Evolutionary conservation across 2,113 vertebrate species (phyloP), one percentile per base, ranked within the genome.

Genomic region (Peromyscus maniculatus): DNA sequence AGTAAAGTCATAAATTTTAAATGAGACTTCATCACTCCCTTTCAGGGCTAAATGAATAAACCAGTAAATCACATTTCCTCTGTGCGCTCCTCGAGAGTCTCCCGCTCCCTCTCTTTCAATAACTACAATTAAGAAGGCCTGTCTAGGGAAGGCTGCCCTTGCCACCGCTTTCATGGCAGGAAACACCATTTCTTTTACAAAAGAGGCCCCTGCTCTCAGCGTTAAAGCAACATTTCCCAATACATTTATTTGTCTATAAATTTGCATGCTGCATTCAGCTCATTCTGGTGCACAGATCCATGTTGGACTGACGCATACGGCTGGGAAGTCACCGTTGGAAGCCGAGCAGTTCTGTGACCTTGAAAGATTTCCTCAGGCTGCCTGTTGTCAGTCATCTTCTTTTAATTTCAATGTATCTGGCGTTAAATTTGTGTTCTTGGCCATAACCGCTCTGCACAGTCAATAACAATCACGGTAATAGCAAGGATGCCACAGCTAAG

Each of bases 1-100:
- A 87, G 94, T 89, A 74, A 86, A 96, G 91, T 95, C 96, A 98
- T 97, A 97, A 87, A 98, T 98, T 97, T 98, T 97, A 96, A 97
- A 97, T 97, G 96, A 96, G 97, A 95, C 97, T 96, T 97, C 97
- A 95, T 96, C 96, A 90, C 12, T 93, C 92, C 88, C 78, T 97
- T 94, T 91, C 94, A 97, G 89, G 79, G 67, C 91, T 96, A 96
- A 97, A 94, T 77, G 87, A 96, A 96, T 95, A 97, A 97, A 64
- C 94, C 79, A 62, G 96, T 96, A 98, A 97, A 96, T 98, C 92
- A 95, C 93, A 96, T 93, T 97, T 95, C 95, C 36, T 66, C 2
- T 39, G 69, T 39, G 69, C 78, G 11, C 39, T 49, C 78, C 24
- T 71, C 1, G 5, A 46, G 11, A 46, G 19, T 36, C 93, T 57